A percentile compares a stretch with the other conserved stretches of the same genome.
Evolutionary conservation across 2,888 invertebrate genomes (phyloP).

Genomic region (Apamea crenata): DNA sequence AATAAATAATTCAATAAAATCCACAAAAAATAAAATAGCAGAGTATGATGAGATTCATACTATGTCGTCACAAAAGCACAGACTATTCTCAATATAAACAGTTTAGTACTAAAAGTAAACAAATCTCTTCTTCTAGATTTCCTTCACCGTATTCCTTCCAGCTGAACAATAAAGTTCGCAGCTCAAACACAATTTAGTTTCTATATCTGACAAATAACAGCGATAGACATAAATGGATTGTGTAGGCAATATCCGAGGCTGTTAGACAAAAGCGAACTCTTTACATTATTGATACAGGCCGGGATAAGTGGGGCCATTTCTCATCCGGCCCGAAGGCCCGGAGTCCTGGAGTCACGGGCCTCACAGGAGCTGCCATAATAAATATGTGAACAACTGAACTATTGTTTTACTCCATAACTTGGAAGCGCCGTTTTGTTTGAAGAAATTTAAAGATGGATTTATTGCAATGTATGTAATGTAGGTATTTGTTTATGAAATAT

Average conservation of each 20-base stretch:
- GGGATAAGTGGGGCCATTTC: slow-evolving; percentile 56
- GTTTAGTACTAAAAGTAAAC: background rate
- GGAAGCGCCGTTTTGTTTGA: slow-evolving; percentile 47
- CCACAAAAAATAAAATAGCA: background rate
- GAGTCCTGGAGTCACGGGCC: background rate
- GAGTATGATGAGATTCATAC: background rate
- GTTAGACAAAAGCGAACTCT: slow-evolving; percentile 64
- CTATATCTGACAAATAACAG: slow-evolving; percentile 60
- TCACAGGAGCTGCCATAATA: slow-evolving; percentile 54
- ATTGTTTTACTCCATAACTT: slow-evolving; percentile 51
- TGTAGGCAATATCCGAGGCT: slow-evolving; percentile 61
- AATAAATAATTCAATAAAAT: background rate
- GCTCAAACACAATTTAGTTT: slow-evolving; percentile 55
- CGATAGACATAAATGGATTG: slow-evolving; percentile 61
- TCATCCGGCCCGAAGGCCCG: slow-evolving; percentile 43
- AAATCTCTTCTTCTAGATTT: slow-evolving; percentile 9
- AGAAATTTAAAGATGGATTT: slow-evolving; percentile 15
- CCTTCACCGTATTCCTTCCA: slow-evolving; percentile 1
- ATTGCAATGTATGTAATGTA: slow-evolving; percentile 16
- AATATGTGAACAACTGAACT: slow-evolving; percentile 57
- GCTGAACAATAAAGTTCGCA: slow-evolving; percentile 15
- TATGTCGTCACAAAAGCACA: background rate
- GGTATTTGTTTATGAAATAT: background rate
- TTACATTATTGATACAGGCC: slow-evolving; percentile 69
- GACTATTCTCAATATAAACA: background rate